Conservation (phyloP, 2,797 vertebrate species). For the Anomalospiza imberbis region DNA sequence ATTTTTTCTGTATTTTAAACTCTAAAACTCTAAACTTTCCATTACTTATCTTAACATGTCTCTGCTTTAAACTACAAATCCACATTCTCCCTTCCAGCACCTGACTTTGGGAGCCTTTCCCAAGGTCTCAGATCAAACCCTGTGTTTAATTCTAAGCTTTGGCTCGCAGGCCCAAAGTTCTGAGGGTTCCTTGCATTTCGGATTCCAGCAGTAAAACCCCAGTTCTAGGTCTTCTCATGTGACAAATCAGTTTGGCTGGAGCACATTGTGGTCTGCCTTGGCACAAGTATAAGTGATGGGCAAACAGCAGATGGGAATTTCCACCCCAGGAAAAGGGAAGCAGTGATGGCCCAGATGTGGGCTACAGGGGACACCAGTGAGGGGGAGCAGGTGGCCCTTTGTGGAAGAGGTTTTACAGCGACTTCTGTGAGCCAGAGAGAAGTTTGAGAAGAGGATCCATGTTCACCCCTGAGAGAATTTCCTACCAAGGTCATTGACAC, state of each 20-base stretch:
- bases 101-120: no score
- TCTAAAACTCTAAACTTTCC: not conserved
- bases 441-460: not conserved
- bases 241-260: not conserved
- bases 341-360: not conserved
- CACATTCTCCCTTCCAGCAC: no score
- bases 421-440: not conserved
- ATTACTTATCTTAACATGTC: not conserved
- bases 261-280: not conserved
- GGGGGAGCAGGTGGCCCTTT: not conserved
- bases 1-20: not conserved
- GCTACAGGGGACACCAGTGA: not conserved
- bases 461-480: not conserved
- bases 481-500: not conserved
- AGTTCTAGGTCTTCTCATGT: fast-evolving
- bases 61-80: no score
- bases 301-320: not conserved
- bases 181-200: no score
- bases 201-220: not conserved
- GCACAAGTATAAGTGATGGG: fast-evolving
- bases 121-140: no score
- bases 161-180: no score
- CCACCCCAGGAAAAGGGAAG: not conserved
- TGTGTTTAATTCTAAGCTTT: no score
- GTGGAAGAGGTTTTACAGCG: not conserved